These are phyloP conservation scores for Asbolus verrucosus DNA, from an alignment of 1,140 invertebrate genomes.

Conservation along the genomic window DNA sequence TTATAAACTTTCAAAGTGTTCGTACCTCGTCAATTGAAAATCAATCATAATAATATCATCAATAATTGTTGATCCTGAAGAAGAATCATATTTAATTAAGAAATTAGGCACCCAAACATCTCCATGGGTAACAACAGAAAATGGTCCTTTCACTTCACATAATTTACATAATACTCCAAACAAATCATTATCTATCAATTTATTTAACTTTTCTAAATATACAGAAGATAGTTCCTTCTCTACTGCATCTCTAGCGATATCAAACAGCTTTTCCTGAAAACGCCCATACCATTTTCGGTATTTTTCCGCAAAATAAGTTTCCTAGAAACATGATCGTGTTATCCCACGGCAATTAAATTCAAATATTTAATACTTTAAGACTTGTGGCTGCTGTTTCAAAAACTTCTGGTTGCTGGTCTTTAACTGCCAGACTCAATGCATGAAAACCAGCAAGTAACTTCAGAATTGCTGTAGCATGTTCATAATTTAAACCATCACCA, in stretches of 20 bases:
- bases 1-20: too few species aligned
- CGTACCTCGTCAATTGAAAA: slow-evolving; percentile 74
- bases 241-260: slow-evolving; percentile 73
- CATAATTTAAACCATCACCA: slow-evolving; percentile 68
- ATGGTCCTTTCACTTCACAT: slow-evolving; percentile 57
- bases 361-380: slow-evolving; percentile 59
- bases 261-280: slow-evolving; percentile 70
- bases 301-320: slow-evolving; percentile 72
- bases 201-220: slow-evolving; percentile 70
- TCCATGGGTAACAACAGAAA: slow-evolving; percentile 75
- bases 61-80: too few species aligned
- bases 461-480: slow-evolving; percentile 69
- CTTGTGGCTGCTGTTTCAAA: slow-evolving; percentile 67
- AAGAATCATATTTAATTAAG: slow-evolving; percentile 70
- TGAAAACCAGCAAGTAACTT: slow-evolving; percentile 76
- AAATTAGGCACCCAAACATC: slow-evolving; percentile 83
- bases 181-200: slow-evolving; percentile 68
- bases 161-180: slow-evolving; percentile 62
- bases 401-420: slow-evolving; percentile 70
- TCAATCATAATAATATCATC: slow-evolving; percentile 74
- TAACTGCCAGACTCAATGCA: slow-evolving; percentile 76
- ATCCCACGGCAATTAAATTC: background rate
- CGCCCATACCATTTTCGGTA: slow-evolving; percentile 73
- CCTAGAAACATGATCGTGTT: slow-evolving; percentile 56
- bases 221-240: slow-evolving; percentile 71